Evolutionary conservation across 2,797 vertebrate species (phyloP).

Genomic region (Heterohyrax brucei): DNA sequence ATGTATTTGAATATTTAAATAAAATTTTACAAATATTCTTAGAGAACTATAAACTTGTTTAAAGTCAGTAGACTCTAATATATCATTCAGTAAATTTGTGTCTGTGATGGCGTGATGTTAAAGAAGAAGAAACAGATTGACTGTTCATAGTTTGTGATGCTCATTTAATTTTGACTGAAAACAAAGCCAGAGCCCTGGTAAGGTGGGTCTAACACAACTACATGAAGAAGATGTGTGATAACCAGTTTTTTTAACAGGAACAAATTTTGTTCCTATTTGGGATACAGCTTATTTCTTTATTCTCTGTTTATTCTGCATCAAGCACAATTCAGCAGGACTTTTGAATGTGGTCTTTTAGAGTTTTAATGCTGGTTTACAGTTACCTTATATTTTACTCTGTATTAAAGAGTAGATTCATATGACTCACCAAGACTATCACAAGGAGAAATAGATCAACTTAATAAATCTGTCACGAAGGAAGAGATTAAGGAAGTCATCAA

Average conservation of each 20-base stretch:
- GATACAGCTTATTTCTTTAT: neutral
- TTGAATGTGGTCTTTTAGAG: neutral
- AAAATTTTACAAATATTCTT: constrained; percentile 44
- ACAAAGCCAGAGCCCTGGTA: constrained; percentile 2
- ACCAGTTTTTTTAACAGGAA: neutral
- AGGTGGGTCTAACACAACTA: neutral
- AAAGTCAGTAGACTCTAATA: neutral
- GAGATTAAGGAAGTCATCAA: no score
- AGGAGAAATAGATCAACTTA: no score
- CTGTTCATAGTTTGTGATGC: neutral
- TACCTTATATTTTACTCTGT: constrained; percentile 1
- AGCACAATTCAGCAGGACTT: constrained; percentile 6
- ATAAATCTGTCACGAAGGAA: no score
- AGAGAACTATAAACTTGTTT: constrained; percentile 23
- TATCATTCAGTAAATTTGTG: constrained; percentile 48
- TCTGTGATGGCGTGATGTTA: constrained; percentile 2
- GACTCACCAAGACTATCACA: no score
- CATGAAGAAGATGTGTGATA: neutral
- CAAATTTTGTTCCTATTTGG: neutral
- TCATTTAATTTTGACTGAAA: constrained; percentile 60
- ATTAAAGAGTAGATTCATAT: neutral
- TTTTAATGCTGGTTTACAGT: constrained; percentile 38
- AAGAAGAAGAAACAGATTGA: neutral
- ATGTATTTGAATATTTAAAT: constrained; percentile 26
- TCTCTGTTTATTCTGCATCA: constrained; percentile 33